Evolutionary conservation across 2,797 vertebrate genomes (phyloP).

Genomic region (Megaceryle alcyon): DNA sequence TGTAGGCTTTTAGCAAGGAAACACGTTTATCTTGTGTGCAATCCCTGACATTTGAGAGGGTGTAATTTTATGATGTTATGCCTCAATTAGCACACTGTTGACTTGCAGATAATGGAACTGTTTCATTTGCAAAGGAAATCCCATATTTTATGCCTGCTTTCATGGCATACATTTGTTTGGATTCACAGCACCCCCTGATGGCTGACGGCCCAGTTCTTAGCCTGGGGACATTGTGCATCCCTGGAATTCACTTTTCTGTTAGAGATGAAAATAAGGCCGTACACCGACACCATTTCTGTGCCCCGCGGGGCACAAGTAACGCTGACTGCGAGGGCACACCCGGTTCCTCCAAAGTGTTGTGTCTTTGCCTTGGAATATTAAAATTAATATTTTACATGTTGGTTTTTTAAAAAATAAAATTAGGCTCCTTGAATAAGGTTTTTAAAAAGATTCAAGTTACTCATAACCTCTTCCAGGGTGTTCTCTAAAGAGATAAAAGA

Average conservation of each 20-base stretch:
- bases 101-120: neutral
- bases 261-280: neutral
- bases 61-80: neutral
- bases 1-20: neutral
- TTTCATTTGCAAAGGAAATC: neutral
- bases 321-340: neutral
- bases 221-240: neutral
- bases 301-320: neutral
- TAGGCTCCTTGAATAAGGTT: neutral
- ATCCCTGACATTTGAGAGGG: neutral
- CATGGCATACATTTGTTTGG: neutral
- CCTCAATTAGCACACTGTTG: neutral
- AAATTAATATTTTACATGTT: neutral
- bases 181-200: slow-evolving; percentile 62
- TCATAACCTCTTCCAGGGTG: neutral
- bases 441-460: neutral
- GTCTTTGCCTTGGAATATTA: neutral
- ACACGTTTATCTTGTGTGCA: neutral
- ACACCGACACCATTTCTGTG: neutral
- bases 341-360: neutral
- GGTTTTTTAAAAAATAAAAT: neutral
- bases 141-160: fast-evolving
- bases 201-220: neutral
- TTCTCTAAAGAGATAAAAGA: neutral
- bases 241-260: neutral